Percentiles rank a stretch among this genome's conserved stretches.
Evolutionary conservation across 1,140 invertebrate species (phyloP).

Genomic region (Apis laboriosa): DNA sequence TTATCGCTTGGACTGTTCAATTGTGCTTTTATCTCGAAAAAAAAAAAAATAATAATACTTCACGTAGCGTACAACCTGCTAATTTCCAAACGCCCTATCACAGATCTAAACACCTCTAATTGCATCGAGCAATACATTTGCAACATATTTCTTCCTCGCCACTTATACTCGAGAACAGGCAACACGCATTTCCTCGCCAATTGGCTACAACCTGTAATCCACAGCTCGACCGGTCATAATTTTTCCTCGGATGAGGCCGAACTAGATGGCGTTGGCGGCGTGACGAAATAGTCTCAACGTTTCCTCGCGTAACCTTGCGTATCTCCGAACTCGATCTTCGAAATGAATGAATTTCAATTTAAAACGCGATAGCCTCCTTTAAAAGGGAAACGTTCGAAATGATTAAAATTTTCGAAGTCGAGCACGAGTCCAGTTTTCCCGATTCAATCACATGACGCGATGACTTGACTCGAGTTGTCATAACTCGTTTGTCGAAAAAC

Average conservation of each 20-base stretch:
- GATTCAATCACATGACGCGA: slow-evolving; percentile 45
- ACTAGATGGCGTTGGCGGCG: neutral
- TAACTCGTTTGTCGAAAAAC: slow-evolving; percentile 60
- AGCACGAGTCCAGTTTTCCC: slow-evolving; percentile 2
- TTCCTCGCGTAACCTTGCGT: neutral
- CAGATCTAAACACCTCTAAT: neutral
- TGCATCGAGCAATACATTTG: neutral
- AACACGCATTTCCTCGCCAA: neutral
- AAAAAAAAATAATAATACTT: no score
- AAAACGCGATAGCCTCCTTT: neutral
- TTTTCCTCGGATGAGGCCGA: neutral
- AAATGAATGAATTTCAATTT: neutral
- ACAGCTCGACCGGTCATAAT: neutral
- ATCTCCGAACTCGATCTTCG: neutral
- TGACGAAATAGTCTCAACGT: slow-evolving; percentile 11
- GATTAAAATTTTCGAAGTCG: slow-evolving; percentile 22
- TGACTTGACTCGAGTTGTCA: slow-evolving; percentile 46
- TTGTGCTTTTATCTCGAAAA: neutral
- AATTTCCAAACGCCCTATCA: neutral
- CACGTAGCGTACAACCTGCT: neutral
- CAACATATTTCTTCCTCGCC: neutral
- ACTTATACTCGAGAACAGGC: neutral
- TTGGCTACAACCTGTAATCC: slow-evolving; percentile 11
- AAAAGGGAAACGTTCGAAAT: neutral
- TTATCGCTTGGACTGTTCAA: no score